Evolutionary conservation across 2,888 invertebrate species (phyloP).

Genomic region (Lasioglossum villosulum): DNA sequence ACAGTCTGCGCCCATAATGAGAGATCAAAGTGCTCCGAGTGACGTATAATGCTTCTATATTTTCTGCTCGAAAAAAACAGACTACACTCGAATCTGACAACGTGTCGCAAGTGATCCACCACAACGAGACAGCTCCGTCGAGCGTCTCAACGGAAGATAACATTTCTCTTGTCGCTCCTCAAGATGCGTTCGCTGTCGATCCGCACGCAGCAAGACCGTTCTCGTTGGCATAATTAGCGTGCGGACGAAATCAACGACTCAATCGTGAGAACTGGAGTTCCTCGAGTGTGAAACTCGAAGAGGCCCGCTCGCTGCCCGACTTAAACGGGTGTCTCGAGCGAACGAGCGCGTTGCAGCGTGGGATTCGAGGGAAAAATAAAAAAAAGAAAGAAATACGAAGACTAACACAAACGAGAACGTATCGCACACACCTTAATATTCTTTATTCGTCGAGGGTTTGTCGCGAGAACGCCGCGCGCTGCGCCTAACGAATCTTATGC

Average conservation of each 20-base stretch:
- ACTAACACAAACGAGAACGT: background rate
- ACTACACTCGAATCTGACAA: background rate
- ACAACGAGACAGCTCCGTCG: background rate
- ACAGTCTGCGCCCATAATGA: background rate
- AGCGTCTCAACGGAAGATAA: background rate
- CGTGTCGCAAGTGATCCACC: background rate
- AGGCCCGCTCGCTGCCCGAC: background rate
- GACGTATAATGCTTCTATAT: background rate
- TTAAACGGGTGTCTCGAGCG: constrained; percentile 8
- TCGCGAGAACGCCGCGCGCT: background rate
- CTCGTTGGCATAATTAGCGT: background rate
- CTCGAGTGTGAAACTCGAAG: constrained; percentile 22
- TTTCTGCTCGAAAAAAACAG: background rate
- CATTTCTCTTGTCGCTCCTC: background rate
- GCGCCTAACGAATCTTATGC: constrained; percentile 28
- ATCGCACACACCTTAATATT: constrained; percentile 14
- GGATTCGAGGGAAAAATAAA: constrained; percentile 25
- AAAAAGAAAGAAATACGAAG: background rate
- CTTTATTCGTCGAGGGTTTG: constrained; percentile 44
- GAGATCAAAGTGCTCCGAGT: background rate
- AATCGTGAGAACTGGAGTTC: constrained; percentile 39
- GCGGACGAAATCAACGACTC: constrained; percentile 27
- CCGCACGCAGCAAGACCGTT: background rate
- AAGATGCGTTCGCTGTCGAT: background rate
- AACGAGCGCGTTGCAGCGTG: constrained; percentile 12